Evolutionary conservation across 2,888 invertebrate species (phyloP).

Genomic region (Drosophila mettleri): DNA sequence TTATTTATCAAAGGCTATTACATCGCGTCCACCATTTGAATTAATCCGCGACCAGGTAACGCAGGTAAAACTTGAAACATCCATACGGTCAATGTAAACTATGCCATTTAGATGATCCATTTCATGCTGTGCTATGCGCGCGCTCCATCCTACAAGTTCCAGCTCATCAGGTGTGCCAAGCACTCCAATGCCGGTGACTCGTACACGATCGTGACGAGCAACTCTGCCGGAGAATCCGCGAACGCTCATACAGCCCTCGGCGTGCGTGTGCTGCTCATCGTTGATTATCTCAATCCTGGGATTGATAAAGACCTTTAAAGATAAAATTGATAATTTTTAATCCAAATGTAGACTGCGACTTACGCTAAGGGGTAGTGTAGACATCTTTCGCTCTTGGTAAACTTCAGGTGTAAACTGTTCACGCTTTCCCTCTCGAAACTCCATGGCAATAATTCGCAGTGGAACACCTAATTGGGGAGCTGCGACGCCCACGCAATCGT

Average conservation of each 20-base stretch:
- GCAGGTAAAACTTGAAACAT: conserved; percentile 88
- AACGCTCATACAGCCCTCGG: conserved; percentile 91
- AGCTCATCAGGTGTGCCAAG: conserved; percentile 86
- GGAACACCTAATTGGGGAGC: conserved; percentile 91
- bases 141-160: conserved; percentile 88
- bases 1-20: conserved; percentile 86
- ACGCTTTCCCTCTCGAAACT: conserved; percentile 86
- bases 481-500: conserved; percentile 89
- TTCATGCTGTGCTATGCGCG: conserved; percentile 92
- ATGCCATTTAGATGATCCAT: conserved; percentile 91
- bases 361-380: conserved; percentile 87
- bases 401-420: conserved; percentile 81
- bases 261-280: conserved; percentile 86
- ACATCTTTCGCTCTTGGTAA: conserved; percentile 86
- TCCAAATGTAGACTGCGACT: background rate
- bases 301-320: conserved; percentile 89
- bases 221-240: conserved; percentile 90
- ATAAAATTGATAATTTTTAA: background rate
- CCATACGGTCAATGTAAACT: conserved; percentile 90
- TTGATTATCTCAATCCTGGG: conserved; percentile 88
- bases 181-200: conserved; percentile 86
- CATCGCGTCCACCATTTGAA: conserved; percentile 87
- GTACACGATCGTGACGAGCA: conserved; percentile 88
- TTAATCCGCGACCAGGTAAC: conserved; percentile 88
- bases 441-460: conserved; percentile 88